Percentiles rank a stretch among this genome's conserved stretches.
These are phyloP conservation scores for Lepeophtheirus nordmannii DNA, from an alignment of 2,888 invertebrate species.

Conservation along the genomic window DNA sequence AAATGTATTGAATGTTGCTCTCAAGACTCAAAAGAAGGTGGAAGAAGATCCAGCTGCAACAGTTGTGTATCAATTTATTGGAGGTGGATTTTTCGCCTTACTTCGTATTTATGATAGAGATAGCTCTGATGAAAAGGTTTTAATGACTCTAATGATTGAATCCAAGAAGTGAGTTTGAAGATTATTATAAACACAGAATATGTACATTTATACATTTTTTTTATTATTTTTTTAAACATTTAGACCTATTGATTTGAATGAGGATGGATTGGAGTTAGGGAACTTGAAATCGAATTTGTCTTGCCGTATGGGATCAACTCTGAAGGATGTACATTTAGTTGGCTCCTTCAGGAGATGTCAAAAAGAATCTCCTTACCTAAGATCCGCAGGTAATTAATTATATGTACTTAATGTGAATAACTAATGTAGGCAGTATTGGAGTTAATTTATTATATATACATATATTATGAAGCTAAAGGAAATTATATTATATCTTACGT, in stretches of 20 bases:
- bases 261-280: not conserved
- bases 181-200: no score
- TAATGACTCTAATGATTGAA: not conserved
- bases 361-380: slow-evolving; percentile 12
- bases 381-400: slow-evolving; percentile 8
- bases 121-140: not conserved
- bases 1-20: not conserved
- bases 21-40: not conserved
- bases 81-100: not conserved
- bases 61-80: not conserved
- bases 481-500: no score
- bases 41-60: not conserved
- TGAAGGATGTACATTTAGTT: not conserved
- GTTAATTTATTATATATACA: no score
- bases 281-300: not conserved
- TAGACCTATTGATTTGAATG: not conserved
- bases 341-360: not conserved
- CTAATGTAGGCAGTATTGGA: no score
- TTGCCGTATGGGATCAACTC: not conserved
- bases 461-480: no score
- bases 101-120: not conserved
- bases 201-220: not conserved
- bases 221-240: not conserved
- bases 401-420: no score
- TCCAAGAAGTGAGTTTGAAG: not conserved